Base-by-base conservation (phyloP, 2,113 vertebrate species). In the Sebastes fasciatus region DNA sequence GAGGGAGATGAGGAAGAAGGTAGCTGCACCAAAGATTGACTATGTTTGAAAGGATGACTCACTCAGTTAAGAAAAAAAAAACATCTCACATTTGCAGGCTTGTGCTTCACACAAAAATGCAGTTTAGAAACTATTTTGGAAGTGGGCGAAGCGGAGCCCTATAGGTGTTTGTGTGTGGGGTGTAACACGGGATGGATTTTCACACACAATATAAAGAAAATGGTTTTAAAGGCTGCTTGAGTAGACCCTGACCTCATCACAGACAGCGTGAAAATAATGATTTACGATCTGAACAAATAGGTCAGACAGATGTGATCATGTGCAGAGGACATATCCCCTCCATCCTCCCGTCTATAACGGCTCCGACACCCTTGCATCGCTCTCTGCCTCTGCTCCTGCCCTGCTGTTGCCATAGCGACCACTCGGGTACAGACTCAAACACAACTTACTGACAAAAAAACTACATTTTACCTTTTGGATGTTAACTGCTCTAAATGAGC, bases 351-450 rank as follows among this genome's bases (percentile, higher is more conserved):
- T 79, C 66, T 76, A 42, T 83, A 83, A 77, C 62, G 68, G 70
- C 77, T 83, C 62, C 80, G 79, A 67, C 87, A 85, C 67, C 83
- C 77, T 77, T 61, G 60, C 83, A 71, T 74, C 81, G 64, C 82
- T 91, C 73, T 73, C 82, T 66, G 78, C 80, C 62, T 83, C 87
- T 86, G 60, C 80, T 64, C 71, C 82, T 82, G 80, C 76, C 80
- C 84, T 76, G 77, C 89, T 91, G 93, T 94, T 94, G 88, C 91
- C 88, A 93, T 94, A 91, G 88, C 80, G 77, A 94, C 93, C 74
- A 67, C 75, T 74, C 58, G 49, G 66, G 61, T 84, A 85, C 80
- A 88, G 86, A 92, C 78, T 87, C 90, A 88, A 85, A 91, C 34
- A 90, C 91, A 93, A 91, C 79, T 89, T 91, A 72, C 80, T 80